These are phyloP conservation scores for Phycodurus eques DNA, from an alignment of 2,113 vertebrate genomes.

Conservation along the genomic window DNA sequence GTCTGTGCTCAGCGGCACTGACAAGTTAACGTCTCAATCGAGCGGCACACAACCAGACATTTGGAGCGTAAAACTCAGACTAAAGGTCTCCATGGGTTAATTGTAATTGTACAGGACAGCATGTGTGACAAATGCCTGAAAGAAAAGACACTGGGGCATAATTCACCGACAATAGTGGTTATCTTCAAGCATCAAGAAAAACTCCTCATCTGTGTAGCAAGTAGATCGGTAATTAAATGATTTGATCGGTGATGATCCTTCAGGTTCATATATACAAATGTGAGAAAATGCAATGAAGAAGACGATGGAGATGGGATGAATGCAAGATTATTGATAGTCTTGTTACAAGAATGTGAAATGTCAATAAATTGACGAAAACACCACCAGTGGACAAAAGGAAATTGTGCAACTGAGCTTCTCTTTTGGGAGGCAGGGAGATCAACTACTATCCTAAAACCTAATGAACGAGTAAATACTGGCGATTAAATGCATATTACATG, in stretches of 20 bases:
- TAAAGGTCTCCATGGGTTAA: constrained; percentile 52
- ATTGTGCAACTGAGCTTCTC: constrained; percentile 52
- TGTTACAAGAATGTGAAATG: constrained; percentile 8
- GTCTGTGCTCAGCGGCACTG: constrained; percentile 44
- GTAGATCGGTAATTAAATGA: background rate
- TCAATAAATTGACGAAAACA: constrained; percentile 42
- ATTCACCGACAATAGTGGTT: constrained; percentile 13
- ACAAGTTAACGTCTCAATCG: constrained; percentile 50
- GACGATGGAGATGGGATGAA: constrained; percentile 6
- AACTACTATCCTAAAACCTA: constrained; percentile 63
- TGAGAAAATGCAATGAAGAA: constrained; percentile 26
- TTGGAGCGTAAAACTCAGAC: constrained; percentile 39
- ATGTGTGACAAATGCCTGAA: constrained; percentile 35
- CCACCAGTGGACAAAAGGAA: constrained; percentile 11
- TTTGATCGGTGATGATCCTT: constrained; percentile 12
- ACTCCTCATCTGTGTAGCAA: background rate
- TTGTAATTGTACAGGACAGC: constrained; percentile 63
- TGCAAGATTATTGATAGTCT: constrained; percentile 12
- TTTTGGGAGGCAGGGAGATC: constrained; percentile 50
- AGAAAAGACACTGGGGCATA: background rate
- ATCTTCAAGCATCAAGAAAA: constrained; percentile 7
- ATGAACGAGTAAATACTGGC: constrained; percentile 64
- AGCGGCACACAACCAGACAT: constrained; percentile 47
- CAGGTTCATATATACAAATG: constrained; percentile 4
- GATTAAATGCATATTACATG: constrained; percentile 67